These are phyloP conservation scores for Platorchestia sp. DNA, from an alignment of 1,140 invertebrate species.

Conservation along the genomic window DNA sequence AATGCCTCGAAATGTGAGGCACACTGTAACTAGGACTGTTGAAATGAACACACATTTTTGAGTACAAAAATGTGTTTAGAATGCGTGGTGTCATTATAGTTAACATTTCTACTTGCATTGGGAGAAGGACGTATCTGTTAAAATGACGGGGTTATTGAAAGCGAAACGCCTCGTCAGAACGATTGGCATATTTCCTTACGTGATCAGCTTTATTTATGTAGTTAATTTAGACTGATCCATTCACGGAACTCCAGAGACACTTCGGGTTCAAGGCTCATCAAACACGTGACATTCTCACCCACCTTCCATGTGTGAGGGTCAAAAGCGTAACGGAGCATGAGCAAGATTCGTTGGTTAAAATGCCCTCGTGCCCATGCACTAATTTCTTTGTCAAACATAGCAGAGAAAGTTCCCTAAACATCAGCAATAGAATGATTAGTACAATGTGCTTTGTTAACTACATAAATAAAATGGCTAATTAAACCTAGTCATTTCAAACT, in stretches of 20 bases:
- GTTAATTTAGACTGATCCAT: neutral
- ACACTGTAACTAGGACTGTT: no score
- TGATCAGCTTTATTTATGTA: neutral
- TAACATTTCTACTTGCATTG: neutral
- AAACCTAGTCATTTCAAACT: neutral
- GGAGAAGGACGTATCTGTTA: neutral
- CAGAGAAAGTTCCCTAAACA: neutral
- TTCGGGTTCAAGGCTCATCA: neutral
- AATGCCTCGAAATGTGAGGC: no score
- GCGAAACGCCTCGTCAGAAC: neutral
- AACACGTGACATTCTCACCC: neutral
- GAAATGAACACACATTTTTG: neutral
- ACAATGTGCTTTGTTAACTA: neutral
- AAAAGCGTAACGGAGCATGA: neutral
- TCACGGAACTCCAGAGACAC: neutral
- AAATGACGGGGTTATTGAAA: neutral
- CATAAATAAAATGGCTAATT: neutral
- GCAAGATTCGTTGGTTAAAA: neutral
- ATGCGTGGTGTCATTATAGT: neutral
- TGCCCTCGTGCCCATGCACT: neutral
- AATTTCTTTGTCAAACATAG: neutral
- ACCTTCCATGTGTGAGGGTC: neutral
- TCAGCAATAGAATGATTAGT: neutral
- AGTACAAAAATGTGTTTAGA: neutral
- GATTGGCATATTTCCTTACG: neutral